Conservation (phyloP, 2,113 vertebrate species). For the Choloepus hoffmanni region DNA sequence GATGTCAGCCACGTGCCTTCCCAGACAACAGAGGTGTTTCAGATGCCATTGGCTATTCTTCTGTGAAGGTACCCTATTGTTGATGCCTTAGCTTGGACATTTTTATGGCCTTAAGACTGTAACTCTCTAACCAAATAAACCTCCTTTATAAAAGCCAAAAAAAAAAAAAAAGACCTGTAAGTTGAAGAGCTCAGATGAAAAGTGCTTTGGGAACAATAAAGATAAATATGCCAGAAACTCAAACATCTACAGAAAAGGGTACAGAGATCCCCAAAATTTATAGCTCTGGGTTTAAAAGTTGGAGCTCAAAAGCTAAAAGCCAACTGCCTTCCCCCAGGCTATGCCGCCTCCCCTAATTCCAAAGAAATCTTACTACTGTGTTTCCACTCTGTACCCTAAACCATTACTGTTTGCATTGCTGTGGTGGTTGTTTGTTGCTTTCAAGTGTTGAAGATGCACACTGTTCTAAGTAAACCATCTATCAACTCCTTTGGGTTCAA, state of each 20-base stretch:
- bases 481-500: background rate
- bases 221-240: background rate
- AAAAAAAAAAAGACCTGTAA: background rate
- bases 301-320: constrained; percentile 43
- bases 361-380: constrained; percentile 25
- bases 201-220: background rate
- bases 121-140: too few relatives aligned
- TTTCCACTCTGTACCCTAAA: background rate
- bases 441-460: background rate
- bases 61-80: too few relatives aligned
- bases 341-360: constrained; percentile 16
- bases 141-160: too few relatives aligned
- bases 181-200: background rate
- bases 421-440: background rate
- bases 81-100: too few relatives aligned
- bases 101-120: too few relatives aligned
- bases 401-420: background rate
- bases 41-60: too few relatives aligned
- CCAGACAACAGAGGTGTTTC: too few relatives aligned
- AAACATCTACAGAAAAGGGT: constrained; percentile 15
- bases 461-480: constrained; percentile 12
- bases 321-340: background rate
- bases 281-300: background rate
- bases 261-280: background rate
- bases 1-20: too few relatives aligned